Percentiles rank a stretch among this genome's conserved stretches.
Evolutionary conservation across 2,797 vertebrate species (phyloP).

Genomic region (Gymnothorax reevesii): DNA sequence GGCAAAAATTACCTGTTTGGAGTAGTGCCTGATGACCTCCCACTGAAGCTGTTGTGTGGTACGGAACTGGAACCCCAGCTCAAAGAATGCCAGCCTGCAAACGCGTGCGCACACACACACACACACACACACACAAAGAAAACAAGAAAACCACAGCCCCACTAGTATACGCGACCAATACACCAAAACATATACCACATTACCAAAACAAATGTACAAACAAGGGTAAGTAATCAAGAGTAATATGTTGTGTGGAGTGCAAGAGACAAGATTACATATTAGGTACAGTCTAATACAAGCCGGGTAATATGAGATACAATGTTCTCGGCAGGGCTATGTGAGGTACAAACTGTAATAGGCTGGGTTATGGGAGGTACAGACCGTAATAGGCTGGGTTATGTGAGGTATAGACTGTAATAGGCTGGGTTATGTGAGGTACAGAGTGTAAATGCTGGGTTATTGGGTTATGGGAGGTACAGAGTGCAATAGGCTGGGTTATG

Average conservation of each 20-base stretch:
- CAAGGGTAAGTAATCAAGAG: background rate
- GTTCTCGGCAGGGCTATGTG: background rate
- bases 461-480: background rate
- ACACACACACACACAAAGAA: background rate
- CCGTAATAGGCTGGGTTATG: no score
- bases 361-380: no score
- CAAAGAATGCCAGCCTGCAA: slow-evolving; percentile 87
- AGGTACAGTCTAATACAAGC: background rate
- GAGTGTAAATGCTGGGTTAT: background rate
- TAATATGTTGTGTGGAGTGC: background rate
- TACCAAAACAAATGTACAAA: background rate
- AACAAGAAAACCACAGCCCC: background rate
- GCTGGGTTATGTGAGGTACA: no score
- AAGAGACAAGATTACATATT: background rate
- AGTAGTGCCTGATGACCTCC: slow-evolving; percentile 90
- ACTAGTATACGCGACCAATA: background rate
- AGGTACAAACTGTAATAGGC: background rate
- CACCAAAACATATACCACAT: background rate
- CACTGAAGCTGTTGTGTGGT: slow-evolving; percentile 88
- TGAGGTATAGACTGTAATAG: no score
- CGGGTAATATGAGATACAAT: background rate
- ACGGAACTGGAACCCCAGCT: slow-evolving; percentile 87
- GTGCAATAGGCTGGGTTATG: no score
- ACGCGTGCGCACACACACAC: slow-evolving; percentile 2
- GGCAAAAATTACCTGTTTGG: slow-evolving; percentile 83